Evolutionary conservation across 2,888 invertebrate species (phyloP).

Genomic region (Campaea margaritaria): DNA sequence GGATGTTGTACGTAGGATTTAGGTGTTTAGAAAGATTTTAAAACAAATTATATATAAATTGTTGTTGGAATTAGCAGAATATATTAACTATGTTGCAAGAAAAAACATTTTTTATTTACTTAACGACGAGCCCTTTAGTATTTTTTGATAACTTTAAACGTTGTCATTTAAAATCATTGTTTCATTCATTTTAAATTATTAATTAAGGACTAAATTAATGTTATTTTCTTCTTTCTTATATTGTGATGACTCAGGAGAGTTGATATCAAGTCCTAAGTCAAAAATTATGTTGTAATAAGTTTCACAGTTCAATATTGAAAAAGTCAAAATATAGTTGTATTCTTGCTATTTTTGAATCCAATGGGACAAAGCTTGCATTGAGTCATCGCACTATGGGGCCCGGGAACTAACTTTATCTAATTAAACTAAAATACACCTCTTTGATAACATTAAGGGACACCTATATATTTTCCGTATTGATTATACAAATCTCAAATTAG

Average conservation of each 20-base stretch:
- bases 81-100: slow-evolving; percentile 82
- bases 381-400: slow-evolving; percentile 84
- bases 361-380: slow-evolving; percentile 84
- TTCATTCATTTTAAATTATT: slow-evolving; percentile 65
- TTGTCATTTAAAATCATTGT: slow-evolving; percentile 67
- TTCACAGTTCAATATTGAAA: slow-evolving; percentile 43
- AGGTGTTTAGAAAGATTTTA: slow-evolving; percentile 63
- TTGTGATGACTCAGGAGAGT: slow-evolving; percentile 84
- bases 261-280: slow-evolving; percentile 57
- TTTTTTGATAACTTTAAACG: slow-evolving; percentile 56
- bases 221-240: slow-evolving; percentile 66
- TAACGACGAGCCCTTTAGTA: slow-evolving; percentile 60
- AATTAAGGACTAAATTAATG: slow-evolving; percentile 32
- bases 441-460: slow-evolving; percentile 42
- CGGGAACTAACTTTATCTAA: slow-evolving; percentile 53
- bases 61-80: slow-evolving; percentile 81
- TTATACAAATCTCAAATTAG: not conserved
- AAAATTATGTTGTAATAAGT: slow-evolving; percentile 45
- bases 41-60: slow-evolving; percentile 55
- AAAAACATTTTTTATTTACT: slow-evolving; percentile 75
- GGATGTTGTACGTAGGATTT: slow-evolving; percentile 65
- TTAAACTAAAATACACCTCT: slow-evolving; percentile 45
- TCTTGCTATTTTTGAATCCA: slow-evolving; percentile 53
- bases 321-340: slow-evolving; percentile 41
- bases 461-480: not conserved